Conservation (phyloP, 2,888 invertebrate species). For the Orchesellides sinensis region DNA sequence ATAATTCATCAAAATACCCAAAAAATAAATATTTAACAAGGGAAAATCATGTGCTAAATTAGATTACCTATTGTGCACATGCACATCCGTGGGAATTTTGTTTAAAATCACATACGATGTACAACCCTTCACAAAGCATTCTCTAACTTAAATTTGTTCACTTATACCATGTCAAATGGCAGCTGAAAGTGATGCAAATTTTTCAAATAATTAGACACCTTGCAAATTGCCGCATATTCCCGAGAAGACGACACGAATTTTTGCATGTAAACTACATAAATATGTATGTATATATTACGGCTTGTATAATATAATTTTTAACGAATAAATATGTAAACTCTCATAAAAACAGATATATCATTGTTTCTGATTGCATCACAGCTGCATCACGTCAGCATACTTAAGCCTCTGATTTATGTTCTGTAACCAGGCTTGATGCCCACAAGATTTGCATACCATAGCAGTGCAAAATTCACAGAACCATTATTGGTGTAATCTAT, state of each 20-base stretch:
- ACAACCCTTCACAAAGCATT: background rate
- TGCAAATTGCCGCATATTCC: too few species aligned
- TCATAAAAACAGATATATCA: conserved; percentile 7
- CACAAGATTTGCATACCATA: background rate
- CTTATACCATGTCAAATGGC: background rate
- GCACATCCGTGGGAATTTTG: background rate
- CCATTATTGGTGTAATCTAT: background rate
- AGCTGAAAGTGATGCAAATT: background rate
- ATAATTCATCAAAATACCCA: too few species aligned
- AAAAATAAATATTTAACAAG: too few species aligned
- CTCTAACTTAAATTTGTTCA: background rate
- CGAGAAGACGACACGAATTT: too few species aligned
- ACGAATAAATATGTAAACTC: conserved; percentile 1
- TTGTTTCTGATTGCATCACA: conserved; percentile 4
- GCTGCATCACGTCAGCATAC: background rate
- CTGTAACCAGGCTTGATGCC: background rate
- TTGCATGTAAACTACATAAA: too few species aligned
- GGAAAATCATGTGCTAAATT: background rate
- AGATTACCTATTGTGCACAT: background rate
- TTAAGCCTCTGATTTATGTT: conserved; percentile 36
- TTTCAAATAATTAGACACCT: background rate
- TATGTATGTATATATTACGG: too few species aligned
- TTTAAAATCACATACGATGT: too few species aligned
- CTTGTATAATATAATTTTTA: background rate
- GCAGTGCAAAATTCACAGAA: background rate